phyloP scores from a whole-genome alignment of 1,140 invertebrate genomes.

The Stegodyphus dumicola region DNA sequence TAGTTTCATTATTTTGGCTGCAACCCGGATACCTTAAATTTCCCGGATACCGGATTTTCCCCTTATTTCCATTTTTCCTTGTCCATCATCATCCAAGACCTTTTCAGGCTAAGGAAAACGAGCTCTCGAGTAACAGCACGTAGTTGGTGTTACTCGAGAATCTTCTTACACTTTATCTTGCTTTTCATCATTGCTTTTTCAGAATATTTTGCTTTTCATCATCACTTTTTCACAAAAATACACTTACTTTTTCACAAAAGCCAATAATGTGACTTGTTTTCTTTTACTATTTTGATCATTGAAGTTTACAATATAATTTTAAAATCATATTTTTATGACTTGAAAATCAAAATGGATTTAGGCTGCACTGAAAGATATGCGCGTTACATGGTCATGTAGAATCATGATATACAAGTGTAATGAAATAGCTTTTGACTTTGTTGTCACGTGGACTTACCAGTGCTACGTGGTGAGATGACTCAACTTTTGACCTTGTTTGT shows the following conservation, averaged over 20 bases:
- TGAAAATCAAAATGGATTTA: neutral
- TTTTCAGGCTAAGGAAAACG: neutral
- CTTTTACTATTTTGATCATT: neutral
- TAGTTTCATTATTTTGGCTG: too few relatives aligned
- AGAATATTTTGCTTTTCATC: neutral
- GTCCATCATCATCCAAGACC: neutral
- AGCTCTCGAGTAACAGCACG: too few relatives aligned
- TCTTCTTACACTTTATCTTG: neutral
- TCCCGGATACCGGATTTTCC: too few relatives aligned
- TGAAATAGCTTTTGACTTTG: neutral
- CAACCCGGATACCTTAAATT: neutral
- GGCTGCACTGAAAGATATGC: too few relatives aligned
- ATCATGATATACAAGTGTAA: neutral
- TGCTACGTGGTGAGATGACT: neutral
- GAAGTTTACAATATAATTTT: neutral
- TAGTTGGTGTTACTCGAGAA: too few relatives aligned
- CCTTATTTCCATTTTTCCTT: neutral
- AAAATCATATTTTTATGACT: neutral
- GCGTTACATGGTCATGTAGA: too few relatives aligned
- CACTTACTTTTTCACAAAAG: neutral
- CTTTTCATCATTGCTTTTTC: neutral
- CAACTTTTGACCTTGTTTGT: neutral
- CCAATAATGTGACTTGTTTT: neutral
- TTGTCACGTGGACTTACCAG: neutral
- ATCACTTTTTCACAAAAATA: too few relatives aligned